phyloP scores from a whole-genome alignment of 2,888 invertebrate genomes.

The Malachius bipustulatus region DNA sequence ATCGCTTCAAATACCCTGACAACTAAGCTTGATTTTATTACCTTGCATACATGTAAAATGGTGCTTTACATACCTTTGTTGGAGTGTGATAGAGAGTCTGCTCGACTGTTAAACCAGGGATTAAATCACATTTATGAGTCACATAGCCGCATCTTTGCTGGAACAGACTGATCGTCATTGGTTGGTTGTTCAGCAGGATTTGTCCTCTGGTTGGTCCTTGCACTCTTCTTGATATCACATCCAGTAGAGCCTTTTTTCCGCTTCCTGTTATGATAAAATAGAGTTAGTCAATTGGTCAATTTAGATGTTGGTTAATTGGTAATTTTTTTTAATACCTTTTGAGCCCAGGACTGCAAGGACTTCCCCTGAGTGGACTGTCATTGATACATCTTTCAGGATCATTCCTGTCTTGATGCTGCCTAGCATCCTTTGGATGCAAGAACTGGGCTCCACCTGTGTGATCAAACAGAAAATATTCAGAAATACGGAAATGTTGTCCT shows the following conservation, averaged over 20 bases:
- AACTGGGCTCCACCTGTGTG: slow-evolving; percentile 64
- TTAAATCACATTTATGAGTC: slow-evolving; percentile 70
- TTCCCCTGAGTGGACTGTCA: slow-evolving; percentile 85
- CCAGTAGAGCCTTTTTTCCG: slow-evolving; percentile 87
- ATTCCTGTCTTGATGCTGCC: slow-evolving; percentile 73
- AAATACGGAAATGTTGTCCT: no score
- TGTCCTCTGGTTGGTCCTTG: slow-evolving; percentile 77
- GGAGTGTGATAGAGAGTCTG: slow-evolving; percentile 75
- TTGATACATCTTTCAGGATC: slow-evolving; percentile 84
- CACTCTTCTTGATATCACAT: slow-evolving; percentile 77
- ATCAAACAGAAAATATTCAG: slow-evolving; percentile 2
- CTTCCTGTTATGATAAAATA: slow-evolving; percentile 58
- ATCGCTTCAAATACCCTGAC: slow-evolving; percentile 63
- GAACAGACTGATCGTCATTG: slow-evolving; percentile 68
- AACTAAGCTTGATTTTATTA: no score
- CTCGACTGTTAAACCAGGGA: slow-evolving; percentile 78
- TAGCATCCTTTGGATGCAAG: slow-evolving; percentile 60
- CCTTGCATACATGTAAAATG: no score
- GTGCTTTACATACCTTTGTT: slow-evolving; percentile 47
- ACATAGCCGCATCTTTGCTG: slow-evolving; percentile 82
- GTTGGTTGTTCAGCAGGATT: slow-evolving; percentile 77
- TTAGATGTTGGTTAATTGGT: no score
- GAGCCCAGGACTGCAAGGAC: slow-evolving; percentile 88
- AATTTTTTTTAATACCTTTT: slow-evolving; percentile 53
- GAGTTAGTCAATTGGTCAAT: no score